Evolutionary conservation across 2,888 invertebrate genomes (phyloP).

Genomic region (Oxyscelio sp.): DNA sequence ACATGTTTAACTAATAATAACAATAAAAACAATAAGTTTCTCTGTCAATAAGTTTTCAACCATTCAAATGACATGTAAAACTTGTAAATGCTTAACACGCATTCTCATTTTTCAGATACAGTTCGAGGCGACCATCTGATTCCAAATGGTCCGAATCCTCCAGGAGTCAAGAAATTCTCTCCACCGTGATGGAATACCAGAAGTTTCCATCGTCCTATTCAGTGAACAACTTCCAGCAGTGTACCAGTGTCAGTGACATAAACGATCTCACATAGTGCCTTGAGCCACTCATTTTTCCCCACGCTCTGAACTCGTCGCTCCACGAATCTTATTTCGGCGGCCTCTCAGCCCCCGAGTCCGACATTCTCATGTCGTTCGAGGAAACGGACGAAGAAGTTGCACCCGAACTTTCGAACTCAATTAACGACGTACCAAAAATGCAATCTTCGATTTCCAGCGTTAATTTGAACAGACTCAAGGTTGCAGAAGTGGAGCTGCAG

Average conservation of each 20-base stretch:
- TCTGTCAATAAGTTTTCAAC: too few relatives aligned
- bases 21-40: too few relatives aligned
- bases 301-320: slow-evolving; percentile 84
- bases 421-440: slow-evolving; percentile 47
- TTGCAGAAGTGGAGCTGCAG: slow-evolving; percentile 76
- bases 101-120: slow-evolving; percentile 81
- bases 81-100: too few relatives aligned
- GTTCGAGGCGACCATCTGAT: slow-evolving; percentile 85
- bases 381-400: slow-evolving; percentile 79
- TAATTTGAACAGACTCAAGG: slow-evolving; percentile 78
- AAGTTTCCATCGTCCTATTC: slow-evolving; percentile 85
- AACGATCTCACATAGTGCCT: slow-evolving; percentile 84
- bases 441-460: slow-evolving; percentile 82
- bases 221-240: slow-evolving; percentile 85
- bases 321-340: slow-evolving; percentile 85
- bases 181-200: slow-evolving; percentile 81
- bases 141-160: slow-evolving; percentile 87
- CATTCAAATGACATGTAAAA: too few relatives aligned
- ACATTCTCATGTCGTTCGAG: slow-evolving; percentile 85
- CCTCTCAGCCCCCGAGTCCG: slow-evolving; percentile 84
- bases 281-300: slow-evolving; percentile 85
- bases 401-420: slow-evolving; percentile 38
- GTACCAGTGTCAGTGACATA: slow-evolving; percentile 84
- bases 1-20: too few relatives aligned
- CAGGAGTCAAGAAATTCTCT: slow-evolving; percentile 85